A percentile compares a stretch with the other conserved stretches of the same genome.
Evolutionary conservation across 2,888 invertebrate genomes (phyloP).

Genomic region (Heliconius cydno): DNA sequence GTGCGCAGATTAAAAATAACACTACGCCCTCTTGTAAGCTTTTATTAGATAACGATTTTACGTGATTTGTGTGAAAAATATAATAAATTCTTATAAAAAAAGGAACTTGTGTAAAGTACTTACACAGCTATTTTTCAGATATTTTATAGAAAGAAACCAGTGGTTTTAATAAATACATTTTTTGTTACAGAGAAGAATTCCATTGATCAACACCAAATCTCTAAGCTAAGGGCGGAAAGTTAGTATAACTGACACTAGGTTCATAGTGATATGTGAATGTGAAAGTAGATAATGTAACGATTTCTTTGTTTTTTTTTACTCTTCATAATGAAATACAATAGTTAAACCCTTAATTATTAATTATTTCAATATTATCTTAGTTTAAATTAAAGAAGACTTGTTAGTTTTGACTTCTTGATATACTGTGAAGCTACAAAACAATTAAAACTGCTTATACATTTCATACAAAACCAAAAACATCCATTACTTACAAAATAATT

Average conservation of each 20-base stretch:
- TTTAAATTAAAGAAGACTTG: too few species aligned
- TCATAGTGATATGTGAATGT: too few species aligned
- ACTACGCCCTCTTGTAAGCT: slow-evolving; percentile 40
- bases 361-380: too few species aligned
- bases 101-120: background rate
- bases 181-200: too few species aligned
- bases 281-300: too few species aligned
- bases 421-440: background rate
- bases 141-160: background rate
- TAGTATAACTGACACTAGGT: too few species aligned
- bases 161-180: background rate
- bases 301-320: too few species aligned
- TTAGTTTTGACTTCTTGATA: too few species aligned
- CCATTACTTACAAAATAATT: background rate
- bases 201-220: too few species aligned
- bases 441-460: background rate
- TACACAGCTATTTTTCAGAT: background rate
- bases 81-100: background rate
- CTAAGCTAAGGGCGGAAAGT: too few species aligned
- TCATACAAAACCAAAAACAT: background rate
- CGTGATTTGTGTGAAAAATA: slow-evolving; percentile 25
- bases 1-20: slow-evolving; percentile 65
- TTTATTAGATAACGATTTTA: slow-evolving; percentile 30
- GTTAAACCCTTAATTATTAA: too few species aligned
- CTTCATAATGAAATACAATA: too few species aligned